These are phyloP conservation scores for Chydorus sphaericus DNA, from an alignment of 2,888 invertebrate species.

Conservation along the genomic window DNA sequence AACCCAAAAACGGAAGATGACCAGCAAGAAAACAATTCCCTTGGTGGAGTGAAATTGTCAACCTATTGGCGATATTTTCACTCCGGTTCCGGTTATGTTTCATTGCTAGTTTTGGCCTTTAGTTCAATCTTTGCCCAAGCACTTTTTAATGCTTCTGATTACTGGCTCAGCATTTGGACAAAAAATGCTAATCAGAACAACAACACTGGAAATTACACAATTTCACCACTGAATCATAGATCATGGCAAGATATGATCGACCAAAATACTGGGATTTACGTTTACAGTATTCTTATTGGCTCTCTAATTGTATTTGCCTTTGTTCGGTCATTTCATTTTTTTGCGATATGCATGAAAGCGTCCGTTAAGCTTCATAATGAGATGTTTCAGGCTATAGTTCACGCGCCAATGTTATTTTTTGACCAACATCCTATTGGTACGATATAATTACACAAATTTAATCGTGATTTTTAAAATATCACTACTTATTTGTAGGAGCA, in stretches of 20 bases:
- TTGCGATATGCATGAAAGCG: slow-evolving; percentile 29
- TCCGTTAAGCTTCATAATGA: slow-evolving; percentile 32
- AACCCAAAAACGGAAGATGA: too few relatives aligned
- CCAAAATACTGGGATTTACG: slow-evolving; percentile 25
- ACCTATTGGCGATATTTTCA: slow-evolving; percentile 45
- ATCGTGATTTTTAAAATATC: too few relatives aligned
- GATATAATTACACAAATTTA: too few relatives aligned
- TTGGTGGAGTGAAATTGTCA: slow-evolving; percentile 17
- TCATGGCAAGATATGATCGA: too few relatives aligned
- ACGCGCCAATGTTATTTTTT: slow-evolving; percentile 48
- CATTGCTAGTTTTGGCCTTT: slow-evolving; percentile 41
- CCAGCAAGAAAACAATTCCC: too few relatives aligned
- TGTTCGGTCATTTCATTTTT: slow-evolving; percentile 29
- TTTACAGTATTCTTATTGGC: slow-evolving; percentile 29
- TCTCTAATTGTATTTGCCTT: slow-evolving; percentile 25
- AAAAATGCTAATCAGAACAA: too few relatives aligned
- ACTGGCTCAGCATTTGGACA: not conserved
- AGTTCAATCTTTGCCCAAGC: slow-evolving; percentile 43
- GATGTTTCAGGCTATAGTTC: slow-evolving; percentile 34
- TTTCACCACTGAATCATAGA: too few relatives aligned
- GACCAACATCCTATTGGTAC: slow-evolving; percentile 73
- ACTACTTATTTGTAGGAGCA: slow-evolving; percentile 18
- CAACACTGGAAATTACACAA: too few relatives aligned
- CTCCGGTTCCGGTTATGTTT: slow-evolving; percentile 47
- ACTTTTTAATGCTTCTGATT: slow-evolving; percentile 40